These are phyloP conservation scores for Hyaena hyaena DNA, from an alignment of 2,113 vertebrate species.

Conservation along the genomic window DNA sequence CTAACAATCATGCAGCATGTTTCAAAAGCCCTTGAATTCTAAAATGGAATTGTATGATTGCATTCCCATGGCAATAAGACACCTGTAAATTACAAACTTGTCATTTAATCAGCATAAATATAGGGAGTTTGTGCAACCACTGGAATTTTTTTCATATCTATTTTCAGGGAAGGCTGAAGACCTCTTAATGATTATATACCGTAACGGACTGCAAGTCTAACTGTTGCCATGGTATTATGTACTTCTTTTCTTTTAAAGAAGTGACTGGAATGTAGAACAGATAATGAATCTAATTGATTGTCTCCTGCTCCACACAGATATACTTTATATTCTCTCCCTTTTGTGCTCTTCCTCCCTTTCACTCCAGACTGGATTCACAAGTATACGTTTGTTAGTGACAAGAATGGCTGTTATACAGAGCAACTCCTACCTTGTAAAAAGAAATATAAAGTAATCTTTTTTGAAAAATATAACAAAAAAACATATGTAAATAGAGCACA, in stretches of 20 bases:
- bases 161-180: slow-evolving; percentile 86
- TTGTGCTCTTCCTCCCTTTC: slow-evolving; percentile 80
- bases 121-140: slow-evolving; percentile 84
- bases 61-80: slow-evolving; percentile 88
- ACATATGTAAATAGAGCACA: slow-evolving; percentile 66
- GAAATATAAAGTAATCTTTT: slow-evolving; percentile 75
- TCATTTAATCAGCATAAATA: slow-evolving; percentile 89
- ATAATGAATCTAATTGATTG: slow-evolving; percentile 89
- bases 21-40: slow-evolving; percentile 88
- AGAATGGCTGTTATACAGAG: slow-evolving; percentile 75
- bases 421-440: slow-evolving; percentile 46
- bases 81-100: slow-evolving; percentile 90
- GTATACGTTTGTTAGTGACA: slow-evolving; percentile 72
- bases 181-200: slow-evolving; percentile 88
- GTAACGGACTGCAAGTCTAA: slow-evolving; percentile 84
- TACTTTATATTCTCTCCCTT: slow-evolving; percentile 80
- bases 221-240: slow-evolving; percentile 89
- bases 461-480: slow-evolving; percentile 79
- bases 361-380: slow-evolving; percentile 73
- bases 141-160: slow-evolving; percentile 82
- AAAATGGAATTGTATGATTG: slow-evolving; percentile 87
- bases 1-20: slow-evolving; percentile 85
- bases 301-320: slow-evolving; percentile 80
- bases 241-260: slow-evolving; percentile 84
- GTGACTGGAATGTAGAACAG: slow-evolving; percentile 88